Evolutionary conservation across 2,797 vertebrate species (phyloP), one percentile per base, ranked within the genome.

Genomic region (Rhabdomys pumilio): DNA sequence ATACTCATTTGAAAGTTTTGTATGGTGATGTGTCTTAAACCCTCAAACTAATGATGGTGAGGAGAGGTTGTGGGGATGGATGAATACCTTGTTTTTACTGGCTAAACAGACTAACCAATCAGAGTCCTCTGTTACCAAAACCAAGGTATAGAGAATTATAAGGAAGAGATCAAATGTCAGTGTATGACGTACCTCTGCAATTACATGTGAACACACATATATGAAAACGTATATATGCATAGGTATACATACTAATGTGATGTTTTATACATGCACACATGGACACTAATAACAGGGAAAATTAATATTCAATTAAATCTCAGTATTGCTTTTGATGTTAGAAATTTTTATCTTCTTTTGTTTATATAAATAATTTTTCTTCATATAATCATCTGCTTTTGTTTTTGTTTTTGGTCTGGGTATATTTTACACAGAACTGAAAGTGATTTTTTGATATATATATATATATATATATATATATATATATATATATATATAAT

Each of bases 381-480:
- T 19, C 31, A 1, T 53, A 53, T 79, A 7, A 72, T 80, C 2
- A 34, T 73, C 44, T 2, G 31, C 63, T 67, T 47, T 13, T 44
- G 0, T n/a, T 72, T 38, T n/a, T 19, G 6, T 17, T n/a, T 69
- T 17, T 65, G 15, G 0, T 47, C 8, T n/a, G 8, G 53, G 0
- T 80, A 24, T 80, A 57, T 73, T 94, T 80, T 31, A 69, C 44
- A 85, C 26, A 82, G 0, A 69, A 73, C 73, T 31, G 1, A 93
- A 89, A 77, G 34, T 65, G 2, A 79, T 55, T 14, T 50, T 34
- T 24, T 38, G 65, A 91, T 1, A 12, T 53, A 53, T 53, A 53
- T 53, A 13, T 53, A 14, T 53, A 14, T 53, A 14, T 53, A 14
- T 53, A 53, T 53, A 55, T 55, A 55, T 55, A 55, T 55, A 55